A percentile compares a stretch with the other conserved stretches of the same genome.
These are phyloP conservation scores for Hydractinia symbiolongicarpus DNA, from an alignment of 30 jellyfish, hydroid and myxozoan genomes.

Conservation along the genomic window DNA sequence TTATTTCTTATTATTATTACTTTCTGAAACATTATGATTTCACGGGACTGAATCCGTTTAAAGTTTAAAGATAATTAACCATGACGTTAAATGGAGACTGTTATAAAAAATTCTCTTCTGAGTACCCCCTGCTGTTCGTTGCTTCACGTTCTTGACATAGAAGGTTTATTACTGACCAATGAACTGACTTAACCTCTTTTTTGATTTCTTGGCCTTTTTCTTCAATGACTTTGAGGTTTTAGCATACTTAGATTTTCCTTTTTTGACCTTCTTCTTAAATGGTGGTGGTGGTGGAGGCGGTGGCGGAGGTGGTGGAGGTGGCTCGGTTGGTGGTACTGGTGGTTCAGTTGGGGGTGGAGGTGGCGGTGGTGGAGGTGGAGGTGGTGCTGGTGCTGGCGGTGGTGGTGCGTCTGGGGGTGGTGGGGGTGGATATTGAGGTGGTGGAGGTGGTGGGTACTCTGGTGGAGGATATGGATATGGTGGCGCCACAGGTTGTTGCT, in stretches of 20 bases:
- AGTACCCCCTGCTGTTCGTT: no score
- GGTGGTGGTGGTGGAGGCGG: slow-evolving; percentile 30
- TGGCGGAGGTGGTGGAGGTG: slow-evolving; percentile 43
- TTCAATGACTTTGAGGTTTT: neutral
- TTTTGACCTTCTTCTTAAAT: slow-evolving; percentile 10
- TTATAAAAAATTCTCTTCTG: no score
- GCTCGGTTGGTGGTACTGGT: slow-evolving; percentile 29
- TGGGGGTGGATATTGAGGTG: slow-evolving; percentile 44
- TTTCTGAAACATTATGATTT: no score
- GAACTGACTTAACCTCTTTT: neutral
- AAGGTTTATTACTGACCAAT: no score
- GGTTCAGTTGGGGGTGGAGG: slow-evolving; percentile 21
- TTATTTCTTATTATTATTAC: no score
- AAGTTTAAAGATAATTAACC: no score
- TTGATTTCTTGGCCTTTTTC: slow-evolving; percentile 13
- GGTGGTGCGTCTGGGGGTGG: slow-evolving; percentile 50
- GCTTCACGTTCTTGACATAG: no score
- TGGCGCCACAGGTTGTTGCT: slow-evolving; percentile 11
- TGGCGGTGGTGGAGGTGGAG: slow-evolving; percentile 25
- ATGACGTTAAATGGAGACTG: no score
- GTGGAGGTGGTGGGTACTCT: slow-evolving; percentile 44
- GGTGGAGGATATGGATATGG: slow-evolving; percentile 27
- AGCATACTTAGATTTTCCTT: slow-evolving; percentile 3
- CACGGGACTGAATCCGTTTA: no score
- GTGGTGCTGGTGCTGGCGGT: slow-evolving; percentile 20